Evolutionary conservation across 2,113 vertebrate species (phyloP).

Genomic region (Regulus satrapa): DNA sequence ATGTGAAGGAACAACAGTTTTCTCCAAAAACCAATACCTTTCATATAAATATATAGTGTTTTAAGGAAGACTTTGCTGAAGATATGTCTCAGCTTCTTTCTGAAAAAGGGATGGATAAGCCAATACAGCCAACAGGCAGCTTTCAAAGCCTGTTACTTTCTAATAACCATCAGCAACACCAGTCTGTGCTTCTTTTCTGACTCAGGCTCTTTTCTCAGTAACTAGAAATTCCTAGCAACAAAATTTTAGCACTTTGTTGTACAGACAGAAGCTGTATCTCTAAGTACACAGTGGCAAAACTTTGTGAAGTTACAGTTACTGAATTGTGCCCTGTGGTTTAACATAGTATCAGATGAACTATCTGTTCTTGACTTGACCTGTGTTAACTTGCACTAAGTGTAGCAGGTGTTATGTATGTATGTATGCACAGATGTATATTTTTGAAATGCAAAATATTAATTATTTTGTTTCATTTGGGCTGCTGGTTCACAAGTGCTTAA

Average conservation of each 20-base stretch:
- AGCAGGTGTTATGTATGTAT: too few species aligned
- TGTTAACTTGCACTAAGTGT: not conserved
- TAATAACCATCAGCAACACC: not conserved
- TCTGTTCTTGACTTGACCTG: not conserved
- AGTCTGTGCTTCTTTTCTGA: not conserved
- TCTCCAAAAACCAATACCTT: not conserved
- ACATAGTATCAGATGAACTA: not conserved
- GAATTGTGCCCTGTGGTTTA: not conserved
- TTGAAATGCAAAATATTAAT: not conserved
- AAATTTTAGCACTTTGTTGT: not conserved
- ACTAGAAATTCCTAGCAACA: not conserved
- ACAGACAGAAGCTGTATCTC: not conserved
- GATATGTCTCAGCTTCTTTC: not conserved
- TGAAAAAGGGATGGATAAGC: not conserved
- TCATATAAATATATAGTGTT: not conserved
- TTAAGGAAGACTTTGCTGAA: not conserved
- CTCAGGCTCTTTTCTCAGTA: not conserved
- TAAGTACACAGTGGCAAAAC: not conserved
- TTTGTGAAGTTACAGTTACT: not conserved
- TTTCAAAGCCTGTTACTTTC: not conserved
- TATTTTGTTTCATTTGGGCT: not conserved
- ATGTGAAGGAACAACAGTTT: not conserved
- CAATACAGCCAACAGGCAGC: not conserved
- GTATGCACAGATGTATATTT: not conserved
- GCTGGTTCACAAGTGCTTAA: conserved; percentile 8